Base-by-base conservation (phyloP, 2,888 invertebrate genomes). In the Leptothorax acervorum region DNA sequence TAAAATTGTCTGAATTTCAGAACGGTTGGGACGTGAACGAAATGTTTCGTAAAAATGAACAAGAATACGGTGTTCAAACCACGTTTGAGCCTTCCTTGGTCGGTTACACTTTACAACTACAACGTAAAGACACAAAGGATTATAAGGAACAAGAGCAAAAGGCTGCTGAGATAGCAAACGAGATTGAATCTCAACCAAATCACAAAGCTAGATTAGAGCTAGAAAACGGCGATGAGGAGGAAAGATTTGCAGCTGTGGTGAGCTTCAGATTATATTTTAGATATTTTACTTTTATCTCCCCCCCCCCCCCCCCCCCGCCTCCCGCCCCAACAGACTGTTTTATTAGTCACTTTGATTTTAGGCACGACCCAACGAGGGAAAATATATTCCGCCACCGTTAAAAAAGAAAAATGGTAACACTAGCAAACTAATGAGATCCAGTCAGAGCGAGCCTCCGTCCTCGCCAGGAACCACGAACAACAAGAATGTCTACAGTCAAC, bases 21-120 rank as follows among this genome's bases (percentile, higher is more conserved):
- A 99, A 99, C 96, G 99, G 99, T 84, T 99, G 99, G 99, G 98
- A 99, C 95, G 97, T 98, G 2, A 97, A 97, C 95, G 99, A 99
- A 91, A 99, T 99, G 99, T 99, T 99, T 95, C 96, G 97, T 89
- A 98, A 97, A 94, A 99, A 99, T 95, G 98, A 98, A 94, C 96
- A 97, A 94, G 96, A 97, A 89, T 99, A 99, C 95, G 99, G 99
- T 79, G 98, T 99, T 12, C 97, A 97, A 92, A 98, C 99, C 90
- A 98, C 98, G 3, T 99, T 98, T 95, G 98, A 99, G 94, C 98
- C 98, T 92, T 97, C 97, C 86, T 95, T 99, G 90, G 96, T 97
- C n/a, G 98, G 98, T 57, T 99, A 99, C 94, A 99, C 99, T 87
- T 96, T 98, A 91, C 97, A 97, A 88, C 95, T 99, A 92, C 97